These are phyloP conservation scores for Sinocyclocheilus rhinocerous DNA, from an alignment of 2,113 vertebrate species.

Conservation along the genomic window DNA sequence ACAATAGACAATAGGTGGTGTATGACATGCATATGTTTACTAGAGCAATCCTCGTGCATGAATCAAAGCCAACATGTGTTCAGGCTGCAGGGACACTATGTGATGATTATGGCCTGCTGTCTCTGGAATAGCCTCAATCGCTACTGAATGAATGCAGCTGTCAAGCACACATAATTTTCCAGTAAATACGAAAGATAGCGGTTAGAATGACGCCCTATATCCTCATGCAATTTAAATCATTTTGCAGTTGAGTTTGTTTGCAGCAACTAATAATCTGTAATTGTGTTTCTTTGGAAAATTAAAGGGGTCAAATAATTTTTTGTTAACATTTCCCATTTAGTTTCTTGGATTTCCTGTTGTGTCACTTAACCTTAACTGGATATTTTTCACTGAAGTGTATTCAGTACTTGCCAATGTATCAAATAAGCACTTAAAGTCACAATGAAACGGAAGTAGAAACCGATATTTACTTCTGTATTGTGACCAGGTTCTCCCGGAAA, in stretches of 20 bases:
- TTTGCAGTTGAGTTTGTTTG: background rate
- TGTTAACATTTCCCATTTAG: no score
- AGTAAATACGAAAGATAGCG: background rate
- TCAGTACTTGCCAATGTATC: no score
- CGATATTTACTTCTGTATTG: no score
- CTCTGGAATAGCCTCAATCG: constrained; percentile 9
- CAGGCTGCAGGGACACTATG: constrained; percentile 15
- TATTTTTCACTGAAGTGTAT: no score
- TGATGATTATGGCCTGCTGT: background rate
- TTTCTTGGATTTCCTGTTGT: background rate
- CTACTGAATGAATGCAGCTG: constrained; percentile 15
- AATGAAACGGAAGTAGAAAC: no score
- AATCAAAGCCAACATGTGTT: constrained; percentile 12
- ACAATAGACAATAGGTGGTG: background rate
- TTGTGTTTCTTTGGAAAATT: no score
- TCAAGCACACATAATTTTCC: background rate
- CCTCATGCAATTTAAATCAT: background rate
- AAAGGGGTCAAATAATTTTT: no score
- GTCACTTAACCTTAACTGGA: background rate
- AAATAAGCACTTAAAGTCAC: no score
- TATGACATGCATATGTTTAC: background rate
- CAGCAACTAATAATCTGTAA: background rate
- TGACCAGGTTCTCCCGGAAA: no score
- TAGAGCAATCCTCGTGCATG: background rate
- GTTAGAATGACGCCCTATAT: background rate